Conservation (phyloP, 2,888 invertebrate species). For the Dexiosoma caninum region DNA sequence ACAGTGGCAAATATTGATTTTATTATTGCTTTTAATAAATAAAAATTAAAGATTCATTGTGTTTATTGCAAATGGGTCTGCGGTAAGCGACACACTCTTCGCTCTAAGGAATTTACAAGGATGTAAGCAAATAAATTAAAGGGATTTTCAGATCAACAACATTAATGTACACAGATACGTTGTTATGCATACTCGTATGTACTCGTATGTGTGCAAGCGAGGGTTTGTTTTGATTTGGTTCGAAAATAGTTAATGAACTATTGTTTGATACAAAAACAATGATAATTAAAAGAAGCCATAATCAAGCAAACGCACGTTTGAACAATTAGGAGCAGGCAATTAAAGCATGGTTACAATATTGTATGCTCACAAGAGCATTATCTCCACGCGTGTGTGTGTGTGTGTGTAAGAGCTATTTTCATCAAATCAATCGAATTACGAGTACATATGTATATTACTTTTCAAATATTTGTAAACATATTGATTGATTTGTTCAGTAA, state of each 20-base stretch:
- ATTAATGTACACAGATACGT: too few species aligned
- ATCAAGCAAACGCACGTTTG: not conserved
- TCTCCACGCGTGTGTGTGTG: too few species aligned
- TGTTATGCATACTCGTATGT: not conserved
- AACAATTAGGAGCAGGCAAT: constrained; percentile 4
- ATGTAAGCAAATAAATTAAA: constrained; percentile 38
- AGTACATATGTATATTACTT: too few species aligned
- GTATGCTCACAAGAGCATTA: too few species aligned
- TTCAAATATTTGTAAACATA: too few species aligned
- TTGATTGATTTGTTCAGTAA: too few species aligned
- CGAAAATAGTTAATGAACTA: constrained; percentile 23
- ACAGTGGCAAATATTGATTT: constrained; percentile 33
- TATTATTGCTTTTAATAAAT: constrained; percentile 39
- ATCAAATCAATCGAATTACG: too few species aligned
- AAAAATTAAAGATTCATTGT: constrained; percentile 29
- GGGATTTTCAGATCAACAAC: not conserved
- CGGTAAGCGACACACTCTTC: too few species aligned
- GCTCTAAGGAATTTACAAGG: not conserved
- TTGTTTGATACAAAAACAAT: constrained; percentile 9
- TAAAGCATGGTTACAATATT: not conserved
- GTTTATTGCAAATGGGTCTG: not conserved
- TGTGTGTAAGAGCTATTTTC: too few species aligned
- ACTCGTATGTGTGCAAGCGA: too few species aligned
- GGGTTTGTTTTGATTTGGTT: not conserved
- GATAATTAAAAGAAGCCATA: not conserved